These are phyloP conservation scores for Harpalus rubripes DNA, from an alignment of 2,888 invertebrate species.

Conservation along the genomic window DNA sequence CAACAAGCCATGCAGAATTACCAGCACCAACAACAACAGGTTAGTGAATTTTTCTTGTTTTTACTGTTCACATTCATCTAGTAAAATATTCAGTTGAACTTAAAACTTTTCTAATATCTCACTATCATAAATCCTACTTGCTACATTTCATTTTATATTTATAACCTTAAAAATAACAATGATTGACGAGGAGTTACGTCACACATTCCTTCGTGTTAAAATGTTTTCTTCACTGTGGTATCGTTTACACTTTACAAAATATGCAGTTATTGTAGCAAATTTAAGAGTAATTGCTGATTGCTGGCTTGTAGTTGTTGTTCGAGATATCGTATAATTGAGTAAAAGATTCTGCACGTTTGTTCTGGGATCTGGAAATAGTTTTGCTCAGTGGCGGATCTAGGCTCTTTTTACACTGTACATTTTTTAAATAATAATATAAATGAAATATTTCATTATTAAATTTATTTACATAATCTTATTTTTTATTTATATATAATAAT, in stretches of 20 bases:
- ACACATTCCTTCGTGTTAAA: conserved; percentile 30
- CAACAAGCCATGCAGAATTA: conserved; percentile 77
- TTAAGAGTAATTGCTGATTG: not conserved
- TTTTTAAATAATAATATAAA: too few relatives aligned
- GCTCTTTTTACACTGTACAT: too few relatives aligned
- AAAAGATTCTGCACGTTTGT: not conserved
- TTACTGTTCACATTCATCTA: not conserved
- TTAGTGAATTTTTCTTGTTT: conserved; percentile 6
- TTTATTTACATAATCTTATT: too few relatives aligned
- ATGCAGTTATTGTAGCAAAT: conserved; percentile 19
- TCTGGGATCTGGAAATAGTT: not conserved
- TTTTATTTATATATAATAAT: too few relatives aligned
- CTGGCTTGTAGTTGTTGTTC: not conserved
- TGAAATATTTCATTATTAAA: too few relatives aligned
- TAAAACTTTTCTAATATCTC: conserved; percentile 12
- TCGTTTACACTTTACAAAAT: conserved; percentile 9
- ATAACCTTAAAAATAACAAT: conserved; percentile 48
- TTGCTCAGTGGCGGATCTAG: too few relatives aligned
- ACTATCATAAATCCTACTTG: conserved; percentile 44
- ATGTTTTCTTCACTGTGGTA: conserved; percentile 8
- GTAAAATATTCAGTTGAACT: not conserved
- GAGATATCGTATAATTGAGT: not conserved
- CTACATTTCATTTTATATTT: conserved; percentile 47
- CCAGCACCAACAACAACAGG: conserved; percentile 68
- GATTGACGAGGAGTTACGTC: conserved; percentile 46